Evolutionary conservation across 2,888 invertebrate genomes (phyloP), one percentile per base, ranked within the genome.

Genomic region (Gari tellinella): DNA sequence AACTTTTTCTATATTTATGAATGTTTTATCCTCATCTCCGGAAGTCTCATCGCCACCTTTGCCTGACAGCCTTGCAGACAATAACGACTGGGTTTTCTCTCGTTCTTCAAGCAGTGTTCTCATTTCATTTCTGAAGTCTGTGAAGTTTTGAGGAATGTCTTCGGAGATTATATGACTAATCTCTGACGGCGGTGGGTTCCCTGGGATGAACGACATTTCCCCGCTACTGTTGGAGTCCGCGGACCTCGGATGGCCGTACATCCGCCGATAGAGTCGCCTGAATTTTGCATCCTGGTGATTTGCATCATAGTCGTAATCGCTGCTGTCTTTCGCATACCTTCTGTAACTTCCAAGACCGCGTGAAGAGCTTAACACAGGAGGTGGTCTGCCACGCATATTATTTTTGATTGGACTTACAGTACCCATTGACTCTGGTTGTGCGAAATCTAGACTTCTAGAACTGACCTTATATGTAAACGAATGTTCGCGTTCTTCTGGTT

Each of bases 151-250:
- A 0, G 37, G 31, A n/a, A 38, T 61, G 45, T 77, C 77, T 31
- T 77, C 77, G 15, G 68, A 65, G 12, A 65, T 41, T 10, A 65
- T 57, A 43, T 77, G 72, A 55, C 77, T 72, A 1, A 69, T 77
- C 21, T 66, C 72, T 15, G 77, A 77, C 0, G 77, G 77, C 1
- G 77, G 77, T 12, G 77, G 77, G 21, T 77, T 77, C 5, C 63
- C 65, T 7, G 72, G 65, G 0, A 72, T 12, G 12, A 53, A 57
- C 2, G 77, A 69, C 10, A 58, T 38, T 25, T 65, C 65, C 1
- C 65, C 58, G 37, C 72, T 62, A 21, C 68, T 65, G 21, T 49
- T 26, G 21, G 77, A 68, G 37, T 55, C 77, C 1, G 51, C 56
- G n/a, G 77, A 77, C 7, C 31, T 52, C 3, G 77, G 72, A 43